A percentile compares a stretch with the other conserved stretches of the same genome.
phyloP scores from a whole-genome alignment of 2,888 invertebrate species.

The Eupithecia subfuscata region DNA sequence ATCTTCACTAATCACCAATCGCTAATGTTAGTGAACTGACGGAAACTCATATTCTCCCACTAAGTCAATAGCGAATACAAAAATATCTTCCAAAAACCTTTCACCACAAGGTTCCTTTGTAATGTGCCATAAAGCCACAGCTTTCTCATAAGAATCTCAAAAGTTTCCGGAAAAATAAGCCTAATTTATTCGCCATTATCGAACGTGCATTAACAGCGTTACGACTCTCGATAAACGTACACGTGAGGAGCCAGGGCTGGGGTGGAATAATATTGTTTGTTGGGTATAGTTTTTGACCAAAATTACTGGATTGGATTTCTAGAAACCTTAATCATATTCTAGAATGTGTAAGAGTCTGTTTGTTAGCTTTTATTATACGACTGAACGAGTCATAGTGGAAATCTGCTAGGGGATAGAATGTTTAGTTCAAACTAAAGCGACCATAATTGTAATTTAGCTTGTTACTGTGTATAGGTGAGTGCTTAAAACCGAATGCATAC shows the following conservation, averaged over 20 bases:
- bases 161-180: constrained; percentile 40
- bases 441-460: neutral
- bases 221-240: constrained; percentile 38
- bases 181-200: constrained; percentile 45
- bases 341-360: neutral
- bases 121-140: constrained; percentile 7
- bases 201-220: constrained; percentile 42
- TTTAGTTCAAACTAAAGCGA: neutral
- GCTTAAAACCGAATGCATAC: too few relatives aligned
- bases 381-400: neutral
- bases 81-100: neutral
- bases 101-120: neutral
- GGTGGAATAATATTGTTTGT: neutral
- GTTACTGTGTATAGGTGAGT: neutral
- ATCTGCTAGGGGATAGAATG: neutral
- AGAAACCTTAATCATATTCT: neutral
- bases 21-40: too few relatives aligned
- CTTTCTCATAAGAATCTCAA: constrained; percentile 23
- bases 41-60: neutral
- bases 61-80: neutral
- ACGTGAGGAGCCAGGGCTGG: constrained; percentile 39
- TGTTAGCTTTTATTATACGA: neutral
- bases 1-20: too few relatives aligned
- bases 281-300: neutral
- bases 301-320: neutral